Conservation (phyloP, 2,797 vertebrate genomes). For the Prionace glauca region DNA sequence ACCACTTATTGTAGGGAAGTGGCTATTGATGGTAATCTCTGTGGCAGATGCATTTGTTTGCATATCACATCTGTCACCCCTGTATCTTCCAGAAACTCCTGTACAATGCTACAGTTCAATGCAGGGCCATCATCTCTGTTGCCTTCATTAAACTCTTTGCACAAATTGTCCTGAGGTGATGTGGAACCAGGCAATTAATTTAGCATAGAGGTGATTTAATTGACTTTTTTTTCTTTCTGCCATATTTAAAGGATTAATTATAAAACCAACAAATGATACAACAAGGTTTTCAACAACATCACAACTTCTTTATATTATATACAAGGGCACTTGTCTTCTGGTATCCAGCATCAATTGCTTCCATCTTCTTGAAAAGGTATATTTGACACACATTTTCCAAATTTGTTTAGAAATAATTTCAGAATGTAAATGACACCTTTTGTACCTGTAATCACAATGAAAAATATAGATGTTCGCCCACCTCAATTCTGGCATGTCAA, state of each 20-base stretch:
- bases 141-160: neutral
- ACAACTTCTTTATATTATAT: neutral
- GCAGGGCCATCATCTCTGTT: neutral
- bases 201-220: neutral
- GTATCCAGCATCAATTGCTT: neutral
- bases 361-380: neutral
- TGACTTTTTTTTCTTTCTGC: neutral
- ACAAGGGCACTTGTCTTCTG: neutral
- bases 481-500: neutral
- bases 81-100: neutral
- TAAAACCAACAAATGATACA: neutral
- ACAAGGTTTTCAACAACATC: neutral
- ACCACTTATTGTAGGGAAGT: neutral
- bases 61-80: neutral
- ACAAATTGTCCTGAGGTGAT: neutral
- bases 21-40: neutral
- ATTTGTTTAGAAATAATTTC: neutral
- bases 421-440: neutral
- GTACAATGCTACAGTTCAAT: neutral
- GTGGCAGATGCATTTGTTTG: neutral
- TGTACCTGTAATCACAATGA: neutral
- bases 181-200: neutral
- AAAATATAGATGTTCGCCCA: neutral
- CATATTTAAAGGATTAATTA: neutral
- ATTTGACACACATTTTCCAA: neutral